Evolutionary conservation across 1,140 invertebrate species (phyloP).

Genomic region (Ooceraea biroi): DNA sequence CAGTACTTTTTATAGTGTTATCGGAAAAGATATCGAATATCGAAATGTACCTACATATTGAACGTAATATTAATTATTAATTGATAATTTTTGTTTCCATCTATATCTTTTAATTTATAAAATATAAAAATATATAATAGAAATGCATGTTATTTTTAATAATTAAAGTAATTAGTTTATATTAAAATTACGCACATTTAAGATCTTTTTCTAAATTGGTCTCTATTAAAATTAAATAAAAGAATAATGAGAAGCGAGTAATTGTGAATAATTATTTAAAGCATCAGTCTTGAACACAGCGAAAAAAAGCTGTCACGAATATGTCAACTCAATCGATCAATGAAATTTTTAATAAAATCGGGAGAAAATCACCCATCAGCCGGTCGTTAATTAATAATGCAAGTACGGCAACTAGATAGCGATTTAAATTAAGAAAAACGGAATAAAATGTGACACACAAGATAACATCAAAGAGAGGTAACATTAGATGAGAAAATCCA

Average conservation of each 20-base stretch:
- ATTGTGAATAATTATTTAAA: slow-evolving; percentile 34
- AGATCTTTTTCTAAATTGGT: neutral
- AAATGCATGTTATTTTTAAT: neutral
- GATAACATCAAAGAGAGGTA: neutral
- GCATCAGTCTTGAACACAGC: neutral
- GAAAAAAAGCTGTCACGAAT: slow-evolving; percentile 19
- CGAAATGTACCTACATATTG: neutral
- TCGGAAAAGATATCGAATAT: slow-evolving; percentile 11
- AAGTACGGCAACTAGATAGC: slow-evolving; percentile 4
- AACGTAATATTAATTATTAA: neutral
- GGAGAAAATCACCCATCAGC: neutral
- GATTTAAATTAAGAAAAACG: slow-evolving; percentile 24
- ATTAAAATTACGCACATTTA: neutral
- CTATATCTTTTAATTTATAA: neutral
- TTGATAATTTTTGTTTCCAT: neutral
- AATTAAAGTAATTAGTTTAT: neutral
- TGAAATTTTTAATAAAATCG: neutral
- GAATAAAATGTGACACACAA: neutral
- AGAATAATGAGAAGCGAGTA: neutral
- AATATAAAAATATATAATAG: no score
- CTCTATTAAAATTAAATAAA: no score
- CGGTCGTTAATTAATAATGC: slow-evolving; percentile 25
- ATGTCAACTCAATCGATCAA: slow-evolving; percentile 4
- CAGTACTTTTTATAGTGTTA: slow-evolving; percentile 6
- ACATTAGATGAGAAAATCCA: neutral